A percentile compares a stretch with the other conserved stretches of the same genome.
phyloP scores from a whole-genome alignment of 2,113 vertebrate genomes.

The Gallinago jamesoni region DNA sequence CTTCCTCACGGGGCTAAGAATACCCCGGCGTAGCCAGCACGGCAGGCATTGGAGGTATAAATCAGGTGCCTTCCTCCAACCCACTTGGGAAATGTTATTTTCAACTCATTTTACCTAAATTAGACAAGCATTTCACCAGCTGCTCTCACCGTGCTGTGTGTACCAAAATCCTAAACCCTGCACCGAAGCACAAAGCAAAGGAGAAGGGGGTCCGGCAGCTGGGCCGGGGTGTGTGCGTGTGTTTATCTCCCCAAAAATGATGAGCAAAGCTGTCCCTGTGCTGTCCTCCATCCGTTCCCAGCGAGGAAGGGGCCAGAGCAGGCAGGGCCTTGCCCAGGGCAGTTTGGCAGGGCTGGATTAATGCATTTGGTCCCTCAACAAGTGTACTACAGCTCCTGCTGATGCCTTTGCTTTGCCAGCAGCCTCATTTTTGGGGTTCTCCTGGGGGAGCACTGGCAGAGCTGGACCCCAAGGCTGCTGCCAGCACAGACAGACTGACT shows the following conservation, averaged over 20 bases:
- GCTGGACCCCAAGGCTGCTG: not conserved
- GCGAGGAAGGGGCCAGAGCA: not conserved
- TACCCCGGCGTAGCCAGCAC: fast-evolving
- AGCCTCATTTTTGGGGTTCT: fast-evolving
- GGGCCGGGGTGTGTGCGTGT: too few relatives aligned
- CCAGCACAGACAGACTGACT: fast-evolving
- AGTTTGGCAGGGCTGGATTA: not conserved
- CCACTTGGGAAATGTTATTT: not conserved
- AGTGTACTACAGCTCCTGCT: not conserved
- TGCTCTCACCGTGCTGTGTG: not conserved
- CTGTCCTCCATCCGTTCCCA: not conserved
- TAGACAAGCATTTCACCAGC: not conserved
- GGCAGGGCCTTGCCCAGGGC: not conserved
- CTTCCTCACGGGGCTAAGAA: conserved; percentile 3
- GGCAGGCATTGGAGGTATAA: not conserved
- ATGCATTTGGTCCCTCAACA: not conserved
- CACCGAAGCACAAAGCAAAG: not conserved
- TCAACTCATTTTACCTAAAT: not conserved
- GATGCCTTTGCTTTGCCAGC: not conserved
- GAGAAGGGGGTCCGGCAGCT: not conserved
- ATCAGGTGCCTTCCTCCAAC: conserved; percentile 6
- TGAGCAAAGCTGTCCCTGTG: fast-evolving
- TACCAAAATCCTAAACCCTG: not conserved
- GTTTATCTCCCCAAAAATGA: not conserved
- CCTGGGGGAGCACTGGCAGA: not conserved